Evolutionary conservation across 2,888 invertebrate genomes (phyloP).

Genomic region (Plagiodera versicolora): DNA sequence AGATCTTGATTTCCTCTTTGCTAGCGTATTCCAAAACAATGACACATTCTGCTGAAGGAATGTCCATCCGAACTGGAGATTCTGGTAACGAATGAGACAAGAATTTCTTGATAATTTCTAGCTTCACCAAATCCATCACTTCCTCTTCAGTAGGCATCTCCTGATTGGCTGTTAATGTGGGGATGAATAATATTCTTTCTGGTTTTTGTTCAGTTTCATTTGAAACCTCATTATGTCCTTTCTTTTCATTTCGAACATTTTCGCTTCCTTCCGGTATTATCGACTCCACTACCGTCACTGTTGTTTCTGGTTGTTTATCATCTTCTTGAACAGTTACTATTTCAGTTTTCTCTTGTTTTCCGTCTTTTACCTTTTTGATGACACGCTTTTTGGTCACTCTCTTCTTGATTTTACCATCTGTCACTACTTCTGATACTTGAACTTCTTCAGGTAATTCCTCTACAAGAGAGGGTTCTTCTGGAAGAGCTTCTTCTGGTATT

Average conservation of each 20-base stretch:
- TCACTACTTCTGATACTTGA: slow-evolving; percentile 45
- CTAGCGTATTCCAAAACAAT: slow-evolving; percentile 44
- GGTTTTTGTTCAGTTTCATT: slow-evolving; percentile 28
- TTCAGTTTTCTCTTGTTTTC: slow-evolving; percentile 48
- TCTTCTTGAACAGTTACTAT: slow-evolving; percentile 44
- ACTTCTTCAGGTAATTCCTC: slow-evolving; percentile 48
- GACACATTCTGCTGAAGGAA: slow-evolving; percentile 32
- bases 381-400: slow-evolving; percentile 51
- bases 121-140: slow-evolving; percentile 44
- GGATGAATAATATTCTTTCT: slow-evolving; percentile 46
- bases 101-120: slow-evolving; percentile 47
- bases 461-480: slow-evolving; percentile 32
- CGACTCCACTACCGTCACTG: slow-evolving; percentile 37
- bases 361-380: slow-evolving; percentile 52
- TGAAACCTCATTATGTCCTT: too few species aligned
- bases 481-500: slow-evolving; percentile 29
- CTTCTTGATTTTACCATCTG: slow-evolving; percentile 53
- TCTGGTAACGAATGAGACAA: slow-evolving; percentile 42
- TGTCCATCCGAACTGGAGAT: slow-evolving; percentile 40
- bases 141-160: slow-evolving; percentile 38
- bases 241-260: too few species aligned
- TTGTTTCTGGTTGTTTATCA: slow-evolving; percentile 41
- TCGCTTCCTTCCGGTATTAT: slow-evolving; percentile 28
- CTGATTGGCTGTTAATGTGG: slow-evolving; percentile 47
- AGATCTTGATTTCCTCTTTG: slow-evolving; percentile 44